Evolutionary conservation across 2,888 invertebrate species (phyloP).

Genomic region (Girardia tigrina): DNA sequence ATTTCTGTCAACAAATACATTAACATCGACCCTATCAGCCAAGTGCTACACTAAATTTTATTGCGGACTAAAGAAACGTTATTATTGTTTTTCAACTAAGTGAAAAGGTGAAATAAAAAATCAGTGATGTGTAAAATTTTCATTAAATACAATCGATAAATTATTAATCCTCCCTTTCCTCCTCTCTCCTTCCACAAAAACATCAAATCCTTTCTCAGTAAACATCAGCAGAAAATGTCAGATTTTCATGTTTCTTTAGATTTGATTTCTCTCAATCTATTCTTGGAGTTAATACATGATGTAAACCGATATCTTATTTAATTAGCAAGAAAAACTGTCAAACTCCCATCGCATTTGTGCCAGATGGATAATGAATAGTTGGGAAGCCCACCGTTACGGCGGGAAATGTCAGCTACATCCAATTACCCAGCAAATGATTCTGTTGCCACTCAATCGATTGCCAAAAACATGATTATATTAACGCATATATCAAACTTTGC

Average conservation of each 20-base stretch:
- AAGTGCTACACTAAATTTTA: not conserved
- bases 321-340: not conserved
- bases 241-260: not conserved
- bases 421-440: not conserved
- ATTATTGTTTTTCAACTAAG: too few relatives aligned
- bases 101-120: not conserved
- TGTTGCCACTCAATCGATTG: not conserved
- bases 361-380: not conserved
- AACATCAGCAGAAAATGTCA: not conserved
- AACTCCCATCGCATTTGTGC: not conserved
- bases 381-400: not conserved
- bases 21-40: not conserved
- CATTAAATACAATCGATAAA: not conserved
- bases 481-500: not conserved
- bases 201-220: not conserved
- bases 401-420: not conserved
- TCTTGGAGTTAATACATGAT: not conserved
- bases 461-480: not conserved
- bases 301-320: not conserved
- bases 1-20: not conserved
- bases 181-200: too few relatives aligned
- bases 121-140: not conserved
- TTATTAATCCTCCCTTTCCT: too few relatives aligned
- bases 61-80: not conserved
- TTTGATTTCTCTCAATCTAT: not conserved